Base-by-base conservation (phyloP, 1,140 invertebrate genomes). In the Protaetia brevitarsis region DNA sequence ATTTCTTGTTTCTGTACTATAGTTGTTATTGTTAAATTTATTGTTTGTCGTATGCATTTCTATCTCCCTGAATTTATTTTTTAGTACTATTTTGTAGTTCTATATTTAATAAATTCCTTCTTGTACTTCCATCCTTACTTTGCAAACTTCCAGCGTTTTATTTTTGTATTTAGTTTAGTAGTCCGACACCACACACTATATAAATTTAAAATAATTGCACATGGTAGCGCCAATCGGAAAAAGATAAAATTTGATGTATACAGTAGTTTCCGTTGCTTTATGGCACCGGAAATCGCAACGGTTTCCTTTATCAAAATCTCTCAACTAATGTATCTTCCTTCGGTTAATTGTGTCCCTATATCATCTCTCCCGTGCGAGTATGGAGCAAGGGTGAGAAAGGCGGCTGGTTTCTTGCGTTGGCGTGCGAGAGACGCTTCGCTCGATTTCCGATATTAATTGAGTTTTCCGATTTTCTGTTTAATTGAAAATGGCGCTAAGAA, bases 401-500 rank as follows among this genome's bases (percentile, higher is more conserved):
- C n/a, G n/a, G n/a, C n/a, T n/a, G 41, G 19, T 19, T 51, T 23
- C 41, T 51, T 51, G 41, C 41, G 41, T 51, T 8, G 16, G 19
- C 41, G 2, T 23, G 16, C 19, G 19, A 23, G 6, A 23, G 19
- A 23, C 41, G 16, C 26, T 51, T 51, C 26, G 41, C 41, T 51
- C 41, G 41, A 51, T 51, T 51, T 51, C 41, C 19, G 41, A 51
- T 51, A 51, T 51, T 51, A 51, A 51, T 51, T 51, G 41, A 51
- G 41, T 51, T 51, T 51, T 51, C 41, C 41, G 41, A 51, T 51
- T 51, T 51, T 51, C 41, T 51, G 41, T 51, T 51, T 51, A 51
- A 51, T 51, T 51, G 41, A 51, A 51, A 51, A 51, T 11, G 41
- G 41, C 41, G 41, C 41, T 51, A 51, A 51, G 41, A 51, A 51